These are phyloP conservation scores for honey bee (Apis mellifera) DNA, from an alignment of 1,140 invertebrate species.

Conservation along the genomic window DNA sequence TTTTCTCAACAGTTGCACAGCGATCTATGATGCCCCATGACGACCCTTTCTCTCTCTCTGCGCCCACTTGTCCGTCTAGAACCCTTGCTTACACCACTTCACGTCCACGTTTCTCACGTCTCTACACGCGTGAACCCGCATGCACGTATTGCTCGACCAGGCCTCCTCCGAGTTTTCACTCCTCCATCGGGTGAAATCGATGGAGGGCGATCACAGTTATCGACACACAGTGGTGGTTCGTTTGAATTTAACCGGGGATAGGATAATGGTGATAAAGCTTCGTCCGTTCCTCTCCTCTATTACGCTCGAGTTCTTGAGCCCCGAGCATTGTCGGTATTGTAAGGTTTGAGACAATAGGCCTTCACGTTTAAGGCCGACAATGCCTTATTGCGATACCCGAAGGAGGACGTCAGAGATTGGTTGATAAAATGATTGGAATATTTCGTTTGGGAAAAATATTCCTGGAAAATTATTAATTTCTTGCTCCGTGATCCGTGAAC, in stretches of 20 bases:
- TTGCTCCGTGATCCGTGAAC: too few species aligned
- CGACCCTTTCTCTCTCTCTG: not conserved
- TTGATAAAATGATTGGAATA: not conserved
- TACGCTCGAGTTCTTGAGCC: slow-evolving; percentile 41
- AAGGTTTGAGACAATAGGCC: slow-evolving; percentile 57
- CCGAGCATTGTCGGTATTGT: slow-evolving; percentile 47
- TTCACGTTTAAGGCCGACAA: slow-evolving; percentile 50
- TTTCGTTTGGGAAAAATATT: not conserved
- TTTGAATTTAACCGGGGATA: slow-evolving; percentile 5
- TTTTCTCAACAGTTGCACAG: slow-evolving; percentile 55
- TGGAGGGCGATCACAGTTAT: slow-evolving; percentile 25
- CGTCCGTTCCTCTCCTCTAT: slow-evolving; percentile 36
- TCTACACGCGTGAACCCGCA: not conserved
- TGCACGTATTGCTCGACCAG: not conserved
- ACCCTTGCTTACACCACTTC: not conserved
- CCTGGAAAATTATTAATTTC: too few species aligned
- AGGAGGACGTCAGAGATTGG: not conserved
- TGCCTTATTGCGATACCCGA: slow-evolving; percentile 34
- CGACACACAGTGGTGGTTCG: slow-evolving; percentile 37
- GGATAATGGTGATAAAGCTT: slow-evolving; percentile 3
- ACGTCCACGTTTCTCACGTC: not conserved
- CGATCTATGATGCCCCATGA: slow-evolving; percentile 50
- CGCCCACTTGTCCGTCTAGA: not conserved
- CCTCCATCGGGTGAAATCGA: slow-evolving; percentile 1
- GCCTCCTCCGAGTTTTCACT: slow-evolving; percentile 17